Base-by-base conservation (phyloP, 2,797 vertebrate genomes). In the Melanotaenia maccullochi region DNA sequence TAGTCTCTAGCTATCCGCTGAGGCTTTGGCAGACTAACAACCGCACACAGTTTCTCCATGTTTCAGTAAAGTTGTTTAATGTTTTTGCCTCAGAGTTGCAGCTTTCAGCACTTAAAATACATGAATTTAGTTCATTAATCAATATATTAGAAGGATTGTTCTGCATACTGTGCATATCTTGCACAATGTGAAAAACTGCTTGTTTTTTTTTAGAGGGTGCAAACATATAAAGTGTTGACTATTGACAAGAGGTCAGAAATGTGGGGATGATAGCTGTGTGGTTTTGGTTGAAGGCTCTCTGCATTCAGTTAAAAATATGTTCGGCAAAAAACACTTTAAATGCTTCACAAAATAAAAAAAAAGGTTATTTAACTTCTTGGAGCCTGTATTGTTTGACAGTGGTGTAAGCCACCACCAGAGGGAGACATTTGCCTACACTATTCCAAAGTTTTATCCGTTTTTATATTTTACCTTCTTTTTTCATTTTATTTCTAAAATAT, bases 1-100 rank as follows among this genome's bases (percentile, higher is more conserved):
- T 62, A 86, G 82, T 87, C 81, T 60, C 65, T 25, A 70, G 85
- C 78, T 70, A 36, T 86, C 60, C 84, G 77, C 77, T 81, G 74
- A 51, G 76, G 73, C 78, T 89, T 87, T 89, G 84, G 79, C 70
- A 77, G 42, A 13, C 20, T 42, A 55, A 59, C 68, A 76, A 22
- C 55, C 49, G 4, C 71, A 49, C 54, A 40, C 51, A 54, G 13
- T 35, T 44, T 28, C n/a, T 60, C 12, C 14, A 22, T 28, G 0
- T 58, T 64, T n/a, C 51, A 42, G 24, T 28, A 42, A 75, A 71
- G 16, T 60, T 65, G 8, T 9, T 44, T 3, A 58, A 25, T 42
- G 7, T 65, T 65, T 63, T 40, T 52, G 59, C 59, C 33, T 47
- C 22, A 14, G 25, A 62, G 47, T 22, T 61, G 14, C 16, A 56